These are phyloP conservation scores for Catocala fraxini DNA, from an alignment of 2,888 invertebrate genomes.

Conservation along the genomic window DNA sequence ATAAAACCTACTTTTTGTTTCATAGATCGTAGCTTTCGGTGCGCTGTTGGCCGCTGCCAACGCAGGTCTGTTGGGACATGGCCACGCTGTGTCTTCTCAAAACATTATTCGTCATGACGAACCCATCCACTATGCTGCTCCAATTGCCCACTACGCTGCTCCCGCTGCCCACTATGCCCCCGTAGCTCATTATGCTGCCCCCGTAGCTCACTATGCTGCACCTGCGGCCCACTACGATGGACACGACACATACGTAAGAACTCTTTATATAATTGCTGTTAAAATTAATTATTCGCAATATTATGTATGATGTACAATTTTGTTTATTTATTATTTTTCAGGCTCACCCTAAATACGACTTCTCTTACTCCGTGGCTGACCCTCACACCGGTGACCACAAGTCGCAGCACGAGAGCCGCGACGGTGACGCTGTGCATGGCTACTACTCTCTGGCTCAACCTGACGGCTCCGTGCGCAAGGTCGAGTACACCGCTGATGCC, in stretches of 20 bases:
- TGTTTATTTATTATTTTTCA: constrained; percentile 30
- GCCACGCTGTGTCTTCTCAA: constrained; percentile 48
- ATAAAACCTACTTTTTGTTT: neutral
- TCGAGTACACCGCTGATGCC: constrained; percentile 78
- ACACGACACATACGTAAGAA: constrained; percentile 57
- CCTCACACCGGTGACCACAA: constrained; percentile 88
- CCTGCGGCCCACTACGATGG: constrained; percentile 53
- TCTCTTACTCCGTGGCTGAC: constrained; percentile 85
- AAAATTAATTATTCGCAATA: no score
- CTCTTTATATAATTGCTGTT: neutral
- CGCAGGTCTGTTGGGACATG: constrained; percentile 58
- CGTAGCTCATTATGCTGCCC: constrained; percentile 53
- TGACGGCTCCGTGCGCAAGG: constrained; percentile 83
- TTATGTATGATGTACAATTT: neutral
- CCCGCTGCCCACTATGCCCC: constrained; percentile 48
- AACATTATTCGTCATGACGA: constrained; percentile 50
- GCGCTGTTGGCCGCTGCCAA: constrained; percentile 61
- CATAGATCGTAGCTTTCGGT: constrained; percentile 41
- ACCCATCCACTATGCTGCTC: constrained; percentile 40
- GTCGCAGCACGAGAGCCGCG: constrained; percentile 83
- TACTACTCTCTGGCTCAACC: constrained; percentile 85
- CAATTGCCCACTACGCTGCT: constrained; percentile 44
- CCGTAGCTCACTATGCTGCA: constrained; percentile 53
- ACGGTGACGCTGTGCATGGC: constrained; percentile 87
- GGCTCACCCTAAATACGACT: constrained; percentile 80